These are phyloP conservation scores for Priapulus caudatus DNA, from an alignment of 2,888 invertebrate species.

Conservation along the genomic window DNA sequence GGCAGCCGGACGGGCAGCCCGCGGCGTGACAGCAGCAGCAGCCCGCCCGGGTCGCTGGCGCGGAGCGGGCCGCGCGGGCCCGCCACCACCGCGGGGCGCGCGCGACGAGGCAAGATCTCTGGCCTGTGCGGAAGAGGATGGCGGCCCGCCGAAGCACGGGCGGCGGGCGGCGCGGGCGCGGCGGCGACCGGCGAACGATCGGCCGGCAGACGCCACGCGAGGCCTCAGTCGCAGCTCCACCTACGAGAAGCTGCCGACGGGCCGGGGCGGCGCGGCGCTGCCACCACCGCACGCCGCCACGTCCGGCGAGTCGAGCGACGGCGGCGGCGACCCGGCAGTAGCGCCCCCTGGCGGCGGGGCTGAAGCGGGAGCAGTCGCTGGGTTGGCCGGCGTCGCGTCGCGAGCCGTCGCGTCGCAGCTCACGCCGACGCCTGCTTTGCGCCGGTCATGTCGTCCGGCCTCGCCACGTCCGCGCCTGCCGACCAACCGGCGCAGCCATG, in stretches of 20 bases:
- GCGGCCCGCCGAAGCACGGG: conserved; percentile 13
- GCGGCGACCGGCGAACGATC: too few species aligned
- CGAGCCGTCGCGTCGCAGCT: too few species aligned
- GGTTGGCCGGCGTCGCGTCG: too few species aligned
- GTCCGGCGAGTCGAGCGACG: conserved; percentile 14
- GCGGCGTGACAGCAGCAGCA: conserved; percentile 11
- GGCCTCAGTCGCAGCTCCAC: conserved; percentile 37
- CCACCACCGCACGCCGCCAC: conserved; percentile 11
- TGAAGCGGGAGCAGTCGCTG: too few species aligned
- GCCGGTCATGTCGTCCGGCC: too few species aligned
- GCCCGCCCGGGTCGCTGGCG: conserved; percentile 20
- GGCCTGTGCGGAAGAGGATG: conserved; percentile 58
- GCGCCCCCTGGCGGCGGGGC: too few species aligned
- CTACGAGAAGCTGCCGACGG: conserved; percentile 33
- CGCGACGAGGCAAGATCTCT: conserved; percentile 59
- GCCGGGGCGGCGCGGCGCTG: background rate
- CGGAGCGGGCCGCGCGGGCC: conserved; percentile 7
- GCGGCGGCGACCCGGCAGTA: too few species aligned
- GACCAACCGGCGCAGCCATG: too few species aligned
- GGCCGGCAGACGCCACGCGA: too few species aligned
- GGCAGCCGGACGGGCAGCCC: background rate
- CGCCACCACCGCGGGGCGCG: conserved; percentile 7
- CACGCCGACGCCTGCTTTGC: too few species aligned
- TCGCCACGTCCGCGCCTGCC: too few species aligned
- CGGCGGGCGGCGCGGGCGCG: too few species aligned